These are phyloP conservation scores for Phodopus roborovskii DNA, from an alignment of 2,113 vertebrate genomes.

Conservation along the genomic window DNA sequence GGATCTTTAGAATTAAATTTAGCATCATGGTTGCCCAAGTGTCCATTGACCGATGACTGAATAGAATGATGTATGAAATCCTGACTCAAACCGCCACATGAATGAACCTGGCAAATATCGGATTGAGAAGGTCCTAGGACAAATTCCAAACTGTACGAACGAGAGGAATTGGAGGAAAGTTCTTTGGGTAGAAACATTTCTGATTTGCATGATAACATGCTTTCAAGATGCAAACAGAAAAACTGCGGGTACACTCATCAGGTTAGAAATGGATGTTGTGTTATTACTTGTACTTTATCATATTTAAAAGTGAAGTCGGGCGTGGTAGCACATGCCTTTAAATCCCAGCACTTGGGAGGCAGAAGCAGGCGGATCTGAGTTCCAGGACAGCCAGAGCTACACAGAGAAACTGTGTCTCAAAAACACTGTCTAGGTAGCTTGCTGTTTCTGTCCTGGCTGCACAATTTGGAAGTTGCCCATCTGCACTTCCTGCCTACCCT, in stretches of 20 bases:
- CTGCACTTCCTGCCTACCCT: too few species aligned
- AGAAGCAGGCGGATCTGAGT: not conserved
- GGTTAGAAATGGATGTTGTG: not conserved
- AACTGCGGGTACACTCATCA: not conserved
- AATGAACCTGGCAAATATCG: not conserved
- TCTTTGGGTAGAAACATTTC: not conserved
- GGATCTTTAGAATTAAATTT: not conserved
- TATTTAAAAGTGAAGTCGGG: not conserved
- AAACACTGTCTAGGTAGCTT: not conserved
- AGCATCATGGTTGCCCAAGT: not conserved
- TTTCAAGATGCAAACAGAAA: not conserved
- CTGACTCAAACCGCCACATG: not conserved
- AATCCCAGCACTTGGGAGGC: not conserved
- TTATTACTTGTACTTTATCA: not conserved
- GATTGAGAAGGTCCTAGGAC: not conserved
- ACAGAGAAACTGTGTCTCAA: not conserved
- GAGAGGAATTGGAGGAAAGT: not conserved
- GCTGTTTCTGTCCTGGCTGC: too few species aligned
- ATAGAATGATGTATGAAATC: not conserved
- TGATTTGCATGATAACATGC: not conserved
- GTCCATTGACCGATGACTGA: not conserved
- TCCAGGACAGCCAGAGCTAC: not conserved
- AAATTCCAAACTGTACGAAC: not conserved
- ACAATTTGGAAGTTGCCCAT: too few species aligned
- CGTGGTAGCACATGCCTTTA: not conserved